Evolutionary conservation across 2,113 vertebrate genomes (phyloP).

Genomic region (Scortum barcoo): DNA sequence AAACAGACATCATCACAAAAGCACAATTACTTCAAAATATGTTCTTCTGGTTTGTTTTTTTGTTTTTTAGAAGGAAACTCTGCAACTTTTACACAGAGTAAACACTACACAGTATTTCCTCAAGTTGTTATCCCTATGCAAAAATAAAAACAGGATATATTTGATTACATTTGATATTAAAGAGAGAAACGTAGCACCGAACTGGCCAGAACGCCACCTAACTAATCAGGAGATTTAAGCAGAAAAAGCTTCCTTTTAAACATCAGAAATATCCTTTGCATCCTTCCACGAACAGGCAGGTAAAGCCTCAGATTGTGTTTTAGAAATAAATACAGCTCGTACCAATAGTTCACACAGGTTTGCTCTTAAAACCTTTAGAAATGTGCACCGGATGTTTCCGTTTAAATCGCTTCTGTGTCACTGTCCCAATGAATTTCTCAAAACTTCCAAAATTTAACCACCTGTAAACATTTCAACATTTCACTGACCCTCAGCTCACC

Average conservation of each 20-base stretch:
- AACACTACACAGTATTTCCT: conserved; percentile 41
- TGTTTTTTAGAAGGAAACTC: conserved; percentile 27
- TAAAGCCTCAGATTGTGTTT: conserved; percentile 3
- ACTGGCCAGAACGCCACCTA: conserved; percentile 11
- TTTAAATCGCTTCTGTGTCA: neutral
- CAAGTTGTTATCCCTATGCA: conserved; percentile 40
- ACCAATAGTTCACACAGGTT: conserved; percentile 5
- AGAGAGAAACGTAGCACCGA: conserved; percentile 49
- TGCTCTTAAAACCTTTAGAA: conserved; percentile 1
- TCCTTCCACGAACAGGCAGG: neutral
- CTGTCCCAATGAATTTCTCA: neutral
- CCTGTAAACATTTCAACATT: conserved; percentile 24
- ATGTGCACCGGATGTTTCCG: neutral
- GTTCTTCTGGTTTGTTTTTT: conserved; percentile 57
- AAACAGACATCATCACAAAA: conserved; percentile 1
- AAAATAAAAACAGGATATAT: conserved; percentile 47
- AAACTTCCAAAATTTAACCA: conserved; percentile 6
- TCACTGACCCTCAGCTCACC: conserved; percentile 37
- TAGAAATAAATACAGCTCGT: conserved; percentile 7
- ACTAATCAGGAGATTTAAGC: conserved; percentile 21
- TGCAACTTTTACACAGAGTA: conserved; percentile 32
- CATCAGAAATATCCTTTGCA: neutral
- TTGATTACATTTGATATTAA: conserved; percentile 49
- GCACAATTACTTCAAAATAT: conserved; percentile 48
- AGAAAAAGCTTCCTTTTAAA: conserved; percentile 31